A percentile compares a stretch with the other conserved stretches of the same genome.
Evolutionary conservation across 2,797 vertebrate genomes (phyloP).

Genomic region (Diceros bicornis): DNA sequence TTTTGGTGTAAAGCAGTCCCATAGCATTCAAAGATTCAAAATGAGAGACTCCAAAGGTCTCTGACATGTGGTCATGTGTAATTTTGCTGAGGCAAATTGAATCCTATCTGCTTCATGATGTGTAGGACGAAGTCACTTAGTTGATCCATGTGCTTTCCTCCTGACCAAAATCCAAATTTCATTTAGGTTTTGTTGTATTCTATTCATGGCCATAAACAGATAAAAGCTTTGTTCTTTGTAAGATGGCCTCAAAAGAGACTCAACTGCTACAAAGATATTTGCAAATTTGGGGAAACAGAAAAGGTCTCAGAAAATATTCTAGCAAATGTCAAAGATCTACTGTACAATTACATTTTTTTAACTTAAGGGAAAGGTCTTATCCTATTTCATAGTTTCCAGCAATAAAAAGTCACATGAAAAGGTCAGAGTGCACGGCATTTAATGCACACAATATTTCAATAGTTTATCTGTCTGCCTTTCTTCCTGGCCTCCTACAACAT

Average conservation of each 20-base stretch:
- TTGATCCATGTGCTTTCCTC: neutral
- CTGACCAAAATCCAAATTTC: neutral
- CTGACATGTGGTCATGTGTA: neutral
- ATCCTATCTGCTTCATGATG: neutral
- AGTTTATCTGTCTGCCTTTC: slow-evolving; percentile 64
- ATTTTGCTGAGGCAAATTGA: slow-evolving; percentile 14
- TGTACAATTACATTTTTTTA: slow-evolving; percentile 71
- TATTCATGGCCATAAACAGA: slow-evolving; percentile 23
- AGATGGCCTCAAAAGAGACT: slow-evolving; percentile 50
- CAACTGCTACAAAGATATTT: slow-evolving; percentile 55
- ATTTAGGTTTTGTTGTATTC: slow-evolving; percentile 10
- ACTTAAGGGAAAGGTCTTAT: slow-evolving; percentile 65
- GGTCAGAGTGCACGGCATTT: slow-evolving; percentile 49
- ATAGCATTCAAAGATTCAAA: slow-evolving; percentile 11
- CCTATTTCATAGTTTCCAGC: slow-evolving; percentile 70
- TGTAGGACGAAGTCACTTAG: neutral
- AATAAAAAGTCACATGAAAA: slow-evolving; percentile 72
- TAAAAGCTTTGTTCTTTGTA: slow-evolving; percentile 53
- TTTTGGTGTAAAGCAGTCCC: neutral
- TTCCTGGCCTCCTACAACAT: neutral
- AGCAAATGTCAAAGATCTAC: slow-evolving; percentile 78
- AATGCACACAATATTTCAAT: slow-evolving; percentile 23
- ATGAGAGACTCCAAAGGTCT: neutral
- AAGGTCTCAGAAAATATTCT: slow-evolving; percentile 71
- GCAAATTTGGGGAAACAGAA: slow-evolving; percentile 66